Evolutionary conservation across 1,140 invertebrate genomes (phyloP).

Genomic region (Drosophila micromelanica): DNA sequence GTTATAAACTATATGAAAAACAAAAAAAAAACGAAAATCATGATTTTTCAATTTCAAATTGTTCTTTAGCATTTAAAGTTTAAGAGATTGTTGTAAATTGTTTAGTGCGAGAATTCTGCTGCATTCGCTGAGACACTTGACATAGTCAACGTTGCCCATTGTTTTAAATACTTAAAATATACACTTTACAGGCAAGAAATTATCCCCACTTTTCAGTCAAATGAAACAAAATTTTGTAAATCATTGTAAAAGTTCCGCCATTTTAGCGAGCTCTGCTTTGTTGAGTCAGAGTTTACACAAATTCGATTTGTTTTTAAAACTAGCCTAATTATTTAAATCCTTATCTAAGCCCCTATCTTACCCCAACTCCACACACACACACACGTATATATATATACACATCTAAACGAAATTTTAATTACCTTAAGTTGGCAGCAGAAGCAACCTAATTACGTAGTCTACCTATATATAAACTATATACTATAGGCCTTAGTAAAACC

Average conservation of each 20-base stretch:
- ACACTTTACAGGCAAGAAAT: constrained; percentile 7
- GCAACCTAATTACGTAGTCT: constrained; percentile 42
- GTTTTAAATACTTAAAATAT: constrained; percentile 8
- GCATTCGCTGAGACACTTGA: constrained; percentile 50
- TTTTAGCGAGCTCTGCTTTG: constrained; percentile 25
- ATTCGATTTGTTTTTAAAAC: constrained; percentile 71
- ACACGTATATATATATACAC: constrained; percentile 2
- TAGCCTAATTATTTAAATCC: constrained; percentile 72
- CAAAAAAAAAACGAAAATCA: neutral
- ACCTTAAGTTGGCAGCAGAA: constrained; percentile 52
- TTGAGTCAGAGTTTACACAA: constrained; percentile 54
- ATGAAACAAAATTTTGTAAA: neutral
- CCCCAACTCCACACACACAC: neutral
- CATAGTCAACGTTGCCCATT: constrained; percentile 59
- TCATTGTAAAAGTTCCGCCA: constrained; percentile 47
- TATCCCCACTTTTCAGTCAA: constrained; percentile 30
- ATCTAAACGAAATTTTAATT: constrained; percentile 35
- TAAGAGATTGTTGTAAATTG: constrained; percentile 65
- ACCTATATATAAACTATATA: constrained; percentile 30
- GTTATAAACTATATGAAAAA: constrained; percentile 27
- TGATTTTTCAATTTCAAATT: constrained; percentile 57
- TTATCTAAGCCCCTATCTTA: constrained; percentile 25
- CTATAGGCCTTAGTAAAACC: constrained; percentile 49
- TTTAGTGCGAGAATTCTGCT: constrained; percentile 43
- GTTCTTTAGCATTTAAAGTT: constrained; percentile 72